Evolutionary conservation across 92 coral and sea anemone genomes (phyloP).

Genomic region (Metridium senile): DNA sequence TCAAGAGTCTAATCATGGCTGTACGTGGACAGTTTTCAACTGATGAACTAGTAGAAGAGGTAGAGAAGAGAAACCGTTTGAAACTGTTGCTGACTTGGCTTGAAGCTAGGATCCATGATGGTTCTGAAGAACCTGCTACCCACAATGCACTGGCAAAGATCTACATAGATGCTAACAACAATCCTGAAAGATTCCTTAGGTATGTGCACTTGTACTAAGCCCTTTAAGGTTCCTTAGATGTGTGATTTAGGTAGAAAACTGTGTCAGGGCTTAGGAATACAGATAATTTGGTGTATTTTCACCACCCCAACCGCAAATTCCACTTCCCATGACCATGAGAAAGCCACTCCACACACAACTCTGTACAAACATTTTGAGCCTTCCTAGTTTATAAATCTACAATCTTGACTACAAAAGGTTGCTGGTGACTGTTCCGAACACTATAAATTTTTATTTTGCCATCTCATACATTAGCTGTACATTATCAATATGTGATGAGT

Average conservation of each 20-base stretch:
- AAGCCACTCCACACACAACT: too few relatives aligned
- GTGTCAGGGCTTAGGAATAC: too few relatives aligned
- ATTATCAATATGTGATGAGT: too few relatives aligned
- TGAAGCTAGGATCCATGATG: conserved; percentile 97
- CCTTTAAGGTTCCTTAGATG: not conserved
- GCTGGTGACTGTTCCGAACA: too few relatives aligned
- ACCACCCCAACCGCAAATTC: too few relatives aligned
- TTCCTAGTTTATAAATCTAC: too few relatives aligned
- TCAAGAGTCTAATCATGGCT: conserved; percentile 96
- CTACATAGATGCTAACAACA: conserved; percentile 96
- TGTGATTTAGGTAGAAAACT: too few relatives aligned
- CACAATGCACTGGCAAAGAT: conserved; percentile 99
- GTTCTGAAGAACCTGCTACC: conserved; percentile 99
- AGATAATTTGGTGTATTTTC: too few relatives aligned
- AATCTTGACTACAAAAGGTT: too few relatives aligned
- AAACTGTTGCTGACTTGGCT: conserved; percentile 92
- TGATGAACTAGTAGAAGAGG: conserved; percentile 97
- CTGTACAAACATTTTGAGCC: too few relatives aligned
- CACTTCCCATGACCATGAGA: too few relatives aligned
- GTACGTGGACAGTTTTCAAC: conserved; percentile 99
- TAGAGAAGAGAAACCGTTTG: conserved; percentile 92
- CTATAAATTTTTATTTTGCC: not conserved
- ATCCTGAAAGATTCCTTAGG: conserved; percentile 99
- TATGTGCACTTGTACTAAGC: not conserved
- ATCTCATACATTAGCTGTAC: not conserved